A percentile compares a stretch with the other conserved stretches of the same genome.
phyloP scores from a whole-genome alignment of 53 echinoderm and acorn worm genomes.

The Pentamera pediparva region DNA sequence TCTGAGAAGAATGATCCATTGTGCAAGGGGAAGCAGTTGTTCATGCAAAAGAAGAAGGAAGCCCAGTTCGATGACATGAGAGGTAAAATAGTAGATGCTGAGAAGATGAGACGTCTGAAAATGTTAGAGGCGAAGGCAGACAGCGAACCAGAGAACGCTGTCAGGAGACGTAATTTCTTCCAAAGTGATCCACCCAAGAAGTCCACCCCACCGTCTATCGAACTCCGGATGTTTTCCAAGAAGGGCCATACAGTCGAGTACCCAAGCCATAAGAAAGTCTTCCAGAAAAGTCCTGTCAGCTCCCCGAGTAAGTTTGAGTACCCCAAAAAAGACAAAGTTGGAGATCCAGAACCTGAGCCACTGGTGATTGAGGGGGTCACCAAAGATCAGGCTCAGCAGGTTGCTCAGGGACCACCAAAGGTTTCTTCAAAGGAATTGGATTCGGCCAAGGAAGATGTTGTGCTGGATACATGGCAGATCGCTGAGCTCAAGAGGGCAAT shows the following conservation, averaged over 20 bases:
- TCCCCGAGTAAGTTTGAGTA: background rate
- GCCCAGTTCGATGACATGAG: slow-evolving; percentile 41
- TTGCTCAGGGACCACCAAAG: background rate
- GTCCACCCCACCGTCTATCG: slow-evolving; percentile 21
- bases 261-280: slow-evolving; percentile 24
- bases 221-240: slow-evolving; percentile 18
- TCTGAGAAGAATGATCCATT: background rate
- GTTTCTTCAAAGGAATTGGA: background rate
- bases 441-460: background rate
- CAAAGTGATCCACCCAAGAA: background rate
- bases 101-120: slow-evolving; percentile 6
- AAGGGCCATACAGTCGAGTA: slow-evolving; percentile 11
- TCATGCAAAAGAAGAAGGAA: slow-evolving; percentile 52
- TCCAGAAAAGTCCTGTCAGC: slow-evolving; percentile 13
- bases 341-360: slow-evolving; percentile 20
- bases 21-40: slow-evolving; percentile 52
- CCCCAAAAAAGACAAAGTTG: background rate
- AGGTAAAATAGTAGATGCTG: slow-evolving; percentile 31
- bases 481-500: slow-evolving; percentile 20
- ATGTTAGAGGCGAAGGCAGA: slow-evolving; percentile 23
- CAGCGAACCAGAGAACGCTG: slow-evolving; percentile 15
- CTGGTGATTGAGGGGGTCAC: background rate
- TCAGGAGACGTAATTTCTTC: background rate
- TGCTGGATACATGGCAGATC: slow-evolving; percentile 5
- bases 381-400: background rate